Conservation (phyloP, 1,140 invertebrate genomes). For the Dinoponera quadriceps region DNA sequence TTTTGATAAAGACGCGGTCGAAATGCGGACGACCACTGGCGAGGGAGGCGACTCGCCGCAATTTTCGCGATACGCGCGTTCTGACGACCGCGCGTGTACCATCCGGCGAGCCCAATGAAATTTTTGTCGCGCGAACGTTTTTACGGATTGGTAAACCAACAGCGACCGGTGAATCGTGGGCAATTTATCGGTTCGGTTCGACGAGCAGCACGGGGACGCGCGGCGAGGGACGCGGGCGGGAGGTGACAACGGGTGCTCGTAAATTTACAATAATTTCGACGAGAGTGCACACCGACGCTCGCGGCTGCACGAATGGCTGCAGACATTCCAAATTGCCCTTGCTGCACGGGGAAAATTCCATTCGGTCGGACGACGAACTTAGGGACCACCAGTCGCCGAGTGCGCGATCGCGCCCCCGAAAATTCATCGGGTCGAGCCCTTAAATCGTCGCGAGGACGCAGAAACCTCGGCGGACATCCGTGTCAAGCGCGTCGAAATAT, state of each 20-base stretch:
- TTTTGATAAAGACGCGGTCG: conserved; percentile 23
- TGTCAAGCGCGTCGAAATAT: neutral
- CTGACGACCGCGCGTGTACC: neutral
- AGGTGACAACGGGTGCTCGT: conserved; percentile 76
- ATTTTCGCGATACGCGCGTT: conserved; percentile 18
- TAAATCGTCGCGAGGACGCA: conserved; percentile 33
- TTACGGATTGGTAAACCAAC: conserved; percentile 74
- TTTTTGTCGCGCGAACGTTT: conserved; percentile 68
- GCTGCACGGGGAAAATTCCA: conserved; percentile 16
- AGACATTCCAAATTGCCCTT: conserved; percentile 67
- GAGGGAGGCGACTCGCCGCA: neutral
- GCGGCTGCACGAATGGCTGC: conserved; percentile 33
- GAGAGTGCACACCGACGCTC: conserved; percentile 66
- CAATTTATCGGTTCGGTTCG: conserved; percentile 78
- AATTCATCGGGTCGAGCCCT: conserved; percentile 26
- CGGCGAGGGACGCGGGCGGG: conserved; percentile 63
- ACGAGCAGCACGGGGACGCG: conserved; percentile 47
- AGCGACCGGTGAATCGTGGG: conserved; percentile 72
- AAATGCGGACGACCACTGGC: neutral
- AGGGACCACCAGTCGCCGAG: neutral
- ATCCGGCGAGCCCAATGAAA: conserved; percentile 45
- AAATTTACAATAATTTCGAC: conserved; percentile 81
- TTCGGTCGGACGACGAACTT: conserved; percentile 36
- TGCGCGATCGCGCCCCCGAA: neutral
- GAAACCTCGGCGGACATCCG: conserved; percentile 24